Base-by-base conservation (phyloP, 2,113 vertebrate species). In the Cyprinus carpio region DNA sequence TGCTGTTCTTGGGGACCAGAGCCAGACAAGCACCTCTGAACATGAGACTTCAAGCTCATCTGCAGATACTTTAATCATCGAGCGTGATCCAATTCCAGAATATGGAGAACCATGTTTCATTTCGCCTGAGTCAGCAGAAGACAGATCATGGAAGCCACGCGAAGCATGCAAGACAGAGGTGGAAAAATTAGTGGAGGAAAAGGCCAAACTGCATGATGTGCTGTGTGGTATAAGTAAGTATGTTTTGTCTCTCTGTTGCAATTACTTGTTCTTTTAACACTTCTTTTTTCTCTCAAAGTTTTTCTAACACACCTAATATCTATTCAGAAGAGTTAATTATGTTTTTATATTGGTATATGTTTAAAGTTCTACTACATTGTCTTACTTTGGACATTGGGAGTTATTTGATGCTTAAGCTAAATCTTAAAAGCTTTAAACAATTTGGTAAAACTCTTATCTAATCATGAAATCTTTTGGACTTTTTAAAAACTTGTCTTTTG, bases 321-420 rank as follows among this genome's bases (percentile, higher is more conserved):
- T 67, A 67, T 67, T 67, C 64, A 67, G 64, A 67, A 67, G 64
- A 67, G 29, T 67, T 67, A 29, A 6, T 27, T 29, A 25, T 64
- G 64, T 29, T 65, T 27, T 65, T 65, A 13, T 65, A 65, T 65
- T 29, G 10, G n/a, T 27, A 65, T 65, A 65, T 65, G 64, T 65
- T 65, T 65, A 67, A 67, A 67, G 64, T 67, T 67, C 64, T 67
- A 67, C 64, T 67, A 67, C 64, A 67, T 67, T 67, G 64, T 67
- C 64, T 67, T 67, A 67, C 64, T 67, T 67, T 67, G 27, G 64
- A 31, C 64, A 67, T 67, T 67, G 64, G 64, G 64, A 67, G 27
- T 67, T 16, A 31, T 67, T 16, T 67, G 27, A 67, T 67, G 64
- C 27, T 67, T 67, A 67, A 65, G 27, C 64, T 31, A 31, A 31